Conservation (phyloP, 1,140 invertebrate genomes). For the Panulirus ornatus region DNA sequence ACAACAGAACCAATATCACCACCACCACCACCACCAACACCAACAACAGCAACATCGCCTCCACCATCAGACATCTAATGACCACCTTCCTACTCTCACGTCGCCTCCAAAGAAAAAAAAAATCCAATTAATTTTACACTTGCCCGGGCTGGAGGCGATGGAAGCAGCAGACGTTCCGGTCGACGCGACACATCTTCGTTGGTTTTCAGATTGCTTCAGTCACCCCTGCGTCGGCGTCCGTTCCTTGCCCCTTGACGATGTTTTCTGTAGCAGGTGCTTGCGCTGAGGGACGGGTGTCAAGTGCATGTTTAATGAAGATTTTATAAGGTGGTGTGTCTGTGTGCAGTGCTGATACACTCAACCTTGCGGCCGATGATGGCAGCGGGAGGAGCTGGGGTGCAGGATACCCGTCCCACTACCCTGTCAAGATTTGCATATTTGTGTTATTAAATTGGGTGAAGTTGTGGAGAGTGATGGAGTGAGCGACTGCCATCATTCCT, state of each 20-base stretch:
- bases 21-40: background rate
- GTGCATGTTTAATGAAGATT: slow-evolving; percentile 24
- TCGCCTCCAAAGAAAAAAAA: slow-evolving; percentile 19
- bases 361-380: background rate
- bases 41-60: background rate
- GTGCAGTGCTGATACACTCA: background rate
- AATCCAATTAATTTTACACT: slow-evolving; percentile 60
- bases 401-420: too few species aligned
- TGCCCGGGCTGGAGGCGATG: slow-evolving; percentile 32
- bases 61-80: background rate
- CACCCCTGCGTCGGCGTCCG: slow-evolving; percentile 11
- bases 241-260: background rate
- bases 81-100: background rate
- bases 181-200: background rate
- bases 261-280: background rate
- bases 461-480: slow-evolving; percentile 27
- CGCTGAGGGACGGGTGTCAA: background rate
- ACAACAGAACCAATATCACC: slow-evolving; percentile 2
- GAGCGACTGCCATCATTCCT: background rate
- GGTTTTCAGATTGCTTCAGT: slow-evolving; percentile 14
- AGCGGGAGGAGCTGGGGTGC: background rate
- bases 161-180: background rate
- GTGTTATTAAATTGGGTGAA: slow-evolving; percentile 42
- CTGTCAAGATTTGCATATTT: slow-evolving; percentile 30
- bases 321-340: slow-evolving; percentile 9